Conservation (phyloP, 2,113 vertebrate genomes). For the Brachyistius frenatus region DNA sequence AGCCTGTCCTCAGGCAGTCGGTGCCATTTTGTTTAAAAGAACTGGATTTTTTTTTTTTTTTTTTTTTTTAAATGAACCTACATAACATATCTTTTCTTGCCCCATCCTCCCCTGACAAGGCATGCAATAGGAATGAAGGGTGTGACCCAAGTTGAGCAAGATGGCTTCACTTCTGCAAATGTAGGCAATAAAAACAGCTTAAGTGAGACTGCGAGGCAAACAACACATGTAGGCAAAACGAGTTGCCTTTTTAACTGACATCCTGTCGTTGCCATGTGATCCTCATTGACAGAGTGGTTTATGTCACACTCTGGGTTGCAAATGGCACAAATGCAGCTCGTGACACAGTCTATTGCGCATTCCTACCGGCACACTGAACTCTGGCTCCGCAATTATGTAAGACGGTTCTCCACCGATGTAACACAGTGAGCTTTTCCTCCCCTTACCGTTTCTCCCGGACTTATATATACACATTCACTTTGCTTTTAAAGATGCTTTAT, state of each 20-base stretch:
- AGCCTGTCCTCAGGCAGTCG: conserved; percentile 58
- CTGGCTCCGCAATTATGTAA: conserved; percentile 79
- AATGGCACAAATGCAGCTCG: conserved; percentile 77
- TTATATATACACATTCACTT: background rate
- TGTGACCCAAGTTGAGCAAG: conserved; percentile 80
- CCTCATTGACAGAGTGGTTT: conserved; percentile 65
- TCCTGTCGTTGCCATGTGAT: conserved; percentile 63
- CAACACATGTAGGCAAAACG: conserved; percentile 24
- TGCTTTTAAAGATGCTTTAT: conserved; percentile 10
- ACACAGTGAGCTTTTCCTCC: conserved; percentile 34
- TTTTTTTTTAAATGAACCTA: conserved; percentile 49
- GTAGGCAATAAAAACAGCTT: conserved; percentile 45
- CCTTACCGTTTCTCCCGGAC: background rate
- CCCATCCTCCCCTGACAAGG: conserved; percentile 65
- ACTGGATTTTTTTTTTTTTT: background rate
- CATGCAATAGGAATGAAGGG: conserved; percentile 77
- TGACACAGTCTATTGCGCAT: conserved; percentile 79
- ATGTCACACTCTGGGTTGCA: conserved; percentile 73
- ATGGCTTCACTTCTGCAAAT: conserved; percentile 80
- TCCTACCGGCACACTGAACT: conserved; percentile 76
- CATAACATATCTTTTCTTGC: conserved; percentile 64
- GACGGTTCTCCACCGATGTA: conserved; percentile 51
- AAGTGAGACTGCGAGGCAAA: conserved; percentile 14
- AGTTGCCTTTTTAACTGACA: conserved; percentile 47
- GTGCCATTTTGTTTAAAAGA: conserved; percentile 64